phyloP scores from a whole-genome alignment of 2,797 vertebrate species.

The Galagoides demidoff region DNA sequence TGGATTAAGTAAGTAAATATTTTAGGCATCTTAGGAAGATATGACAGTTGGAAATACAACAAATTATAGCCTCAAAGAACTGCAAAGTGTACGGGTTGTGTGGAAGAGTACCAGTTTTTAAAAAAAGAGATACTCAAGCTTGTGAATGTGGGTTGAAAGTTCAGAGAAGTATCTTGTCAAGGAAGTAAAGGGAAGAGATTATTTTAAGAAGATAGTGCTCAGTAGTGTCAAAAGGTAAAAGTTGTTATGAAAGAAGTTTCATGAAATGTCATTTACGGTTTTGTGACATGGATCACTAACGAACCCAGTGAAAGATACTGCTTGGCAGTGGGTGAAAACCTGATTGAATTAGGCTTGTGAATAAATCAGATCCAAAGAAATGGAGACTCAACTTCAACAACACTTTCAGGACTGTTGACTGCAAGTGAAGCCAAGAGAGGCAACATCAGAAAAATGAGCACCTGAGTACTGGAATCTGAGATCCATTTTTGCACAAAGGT shows the following conservation, averaged over 20 bases:
- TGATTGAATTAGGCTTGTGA: not conserved
- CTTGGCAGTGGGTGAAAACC: not conserved
- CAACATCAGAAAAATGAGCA: not conserved
- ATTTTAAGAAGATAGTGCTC: not conserved
- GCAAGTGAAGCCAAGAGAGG: not conserved
- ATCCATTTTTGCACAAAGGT: not conserved
- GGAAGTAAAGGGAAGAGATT: not conserved
- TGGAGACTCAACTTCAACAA: not conserved
- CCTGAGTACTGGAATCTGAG: not conserved
- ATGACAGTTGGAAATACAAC: not conserved
- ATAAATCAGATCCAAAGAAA: not conserved
- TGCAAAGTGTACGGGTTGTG: not conserved
- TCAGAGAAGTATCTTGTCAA: not conserved
- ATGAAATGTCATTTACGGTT: not conserved
- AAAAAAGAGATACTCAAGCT: not conserved
- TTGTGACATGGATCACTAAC: not conserved
- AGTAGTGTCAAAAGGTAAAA: not conserved
- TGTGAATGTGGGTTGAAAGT: not conserved
- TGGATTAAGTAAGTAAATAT: not conserved
- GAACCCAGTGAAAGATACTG: not conserved
- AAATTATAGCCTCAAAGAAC: not conserved
- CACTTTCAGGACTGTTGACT: not conserved
- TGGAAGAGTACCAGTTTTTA: not conserved
- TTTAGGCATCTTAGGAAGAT: not conserved
- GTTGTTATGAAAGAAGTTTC: not conserved